Evolutionary conservation across 2,797 vertebrate genomes (phyloP), one percentile per base, ranked within the genome.

Genomic region (Micrastur ruficollis): DNA sequence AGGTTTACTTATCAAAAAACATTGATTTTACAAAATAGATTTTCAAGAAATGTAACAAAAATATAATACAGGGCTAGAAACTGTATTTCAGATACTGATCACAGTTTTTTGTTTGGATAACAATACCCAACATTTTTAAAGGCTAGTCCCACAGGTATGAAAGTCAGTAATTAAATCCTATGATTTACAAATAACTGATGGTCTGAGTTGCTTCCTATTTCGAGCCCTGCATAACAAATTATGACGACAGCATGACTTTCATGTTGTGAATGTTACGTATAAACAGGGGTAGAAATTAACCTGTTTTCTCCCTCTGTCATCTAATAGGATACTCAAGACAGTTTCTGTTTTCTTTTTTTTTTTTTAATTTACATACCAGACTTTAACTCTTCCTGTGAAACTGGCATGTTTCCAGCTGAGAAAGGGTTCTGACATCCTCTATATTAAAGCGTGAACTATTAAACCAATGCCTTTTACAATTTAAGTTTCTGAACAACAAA

Each of bases 241-340:
- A 90, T 81, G 95, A 96, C 90, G 73, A 97, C 16, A 96, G 94
- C 90, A 97, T 96, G 96, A 97, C 79, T 66, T 96, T 84, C 91
- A 95, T 94, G 70, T 94, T 95, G 95, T 93, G 93, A 97, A 97
- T 92, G 96, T 87, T 93, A 44, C 97, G 81, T 93, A 97, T 70
- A 97, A 97, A 96, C 97, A 98, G 98, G 98, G 98, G 98, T 98
- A 98, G 98, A 98, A 98, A 98, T 98, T 98, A 98, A 98, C 91
- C 94, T 85, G 83, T 80, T 93, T 95, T 96, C 93, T 97, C 80
- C 92, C 89, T 97, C 92, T 86, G 94, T 87, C 67, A 92, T 84
- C 89, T 97, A 93, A 93, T 1, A 94, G 55, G 89, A 97, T 93
- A 85, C 52, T 92, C 36, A 14, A 95, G 40, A 94, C 27, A 81